Conservation (phyloP, 2,113 vertebrate species). For the Amblyopsis rosae region DNA sequence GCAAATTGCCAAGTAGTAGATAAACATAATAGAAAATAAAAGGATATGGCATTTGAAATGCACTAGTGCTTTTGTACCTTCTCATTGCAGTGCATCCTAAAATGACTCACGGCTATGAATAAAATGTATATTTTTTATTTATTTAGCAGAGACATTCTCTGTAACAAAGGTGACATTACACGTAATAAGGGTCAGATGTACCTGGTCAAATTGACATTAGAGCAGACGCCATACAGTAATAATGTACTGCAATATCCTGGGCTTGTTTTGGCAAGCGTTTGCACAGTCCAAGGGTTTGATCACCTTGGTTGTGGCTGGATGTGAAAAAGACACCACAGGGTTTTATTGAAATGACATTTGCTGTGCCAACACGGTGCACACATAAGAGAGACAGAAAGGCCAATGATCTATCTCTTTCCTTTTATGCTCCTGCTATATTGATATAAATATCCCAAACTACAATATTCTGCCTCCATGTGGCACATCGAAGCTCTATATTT, state of each 20-base stretch:
- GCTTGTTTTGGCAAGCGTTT: constrained; percentile 57
- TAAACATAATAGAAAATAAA: constrained; percentile 2
- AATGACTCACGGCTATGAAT: not conserved
- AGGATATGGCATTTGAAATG: not conserved
- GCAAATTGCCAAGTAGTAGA: constrained; percentile 29
- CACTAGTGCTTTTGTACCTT: not conserved
- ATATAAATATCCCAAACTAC: constrained; percentile 51
- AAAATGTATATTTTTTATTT: not conserved
- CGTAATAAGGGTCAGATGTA: no score
- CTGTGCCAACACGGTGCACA: constrained; percentile 37
- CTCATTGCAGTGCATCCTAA: not conserved
- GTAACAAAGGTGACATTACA: constrained; percentile 19
- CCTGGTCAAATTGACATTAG: no score
- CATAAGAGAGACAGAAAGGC: constrained; percentile 34
- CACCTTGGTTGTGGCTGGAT: constrained; percentile 58
- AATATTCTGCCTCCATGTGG: constrained; percentile 42
- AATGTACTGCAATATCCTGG: constrained; percentile 35
- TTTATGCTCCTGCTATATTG: constrained; percentile 43
- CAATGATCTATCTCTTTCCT: constrained; percentile 50
- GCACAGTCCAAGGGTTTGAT: constrained; percentile 58
- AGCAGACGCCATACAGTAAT: constrained; percentile 39
- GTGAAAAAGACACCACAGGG: constrained; percentile 35
- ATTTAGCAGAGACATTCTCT: not conserved
- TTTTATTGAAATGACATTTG: constrained; percentile 47
- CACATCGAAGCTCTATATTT: constrained; percentile 58